Conservation (phyloP, 35 echinoderm and acorn worm species). For the Apostichopus japonicus region DNA sequence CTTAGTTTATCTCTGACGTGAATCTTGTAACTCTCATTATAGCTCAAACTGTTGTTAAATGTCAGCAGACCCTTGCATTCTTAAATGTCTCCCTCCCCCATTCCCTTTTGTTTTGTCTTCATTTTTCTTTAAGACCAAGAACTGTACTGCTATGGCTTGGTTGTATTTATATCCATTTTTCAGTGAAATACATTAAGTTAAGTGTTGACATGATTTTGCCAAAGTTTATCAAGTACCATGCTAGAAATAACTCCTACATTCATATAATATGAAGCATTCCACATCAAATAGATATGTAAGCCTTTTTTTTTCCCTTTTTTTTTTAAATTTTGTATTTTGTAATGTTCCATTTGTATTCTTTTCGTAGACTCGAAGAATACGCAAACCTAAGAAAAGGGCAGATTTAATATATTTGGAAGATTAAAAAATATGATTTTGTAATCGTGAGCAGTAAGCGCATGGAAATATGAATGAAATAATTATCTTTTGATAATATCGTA, state of each 20-base stretch:
- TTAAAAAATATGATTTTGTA: not conserved
- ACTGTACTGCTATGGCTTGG: too few species aligned
- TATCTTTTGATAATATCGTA: not conserved
- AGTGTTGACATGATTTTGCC: not conserved
- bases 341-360: not conserved
- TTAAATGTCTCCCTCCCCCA: too few species aligned
- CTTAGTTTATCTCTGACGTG: too few species aligned
- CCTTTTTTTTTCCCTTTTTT: not conserved
- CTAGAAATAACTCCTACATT: constrained; percentile 20
- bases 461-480: not conserved
- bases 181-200: too few species aligned
- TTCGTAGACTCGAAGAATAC: not conserved
- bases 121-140: too few species aligned
- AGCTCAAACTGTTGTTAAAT: too few species aligned
- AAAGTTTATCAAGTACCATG: not conserved
- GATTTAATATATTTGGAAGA: not conserved
- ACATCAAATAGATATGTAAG: too few species aligned
- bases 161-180: too few species aligned
- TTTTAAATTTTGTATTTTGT: not conserved
- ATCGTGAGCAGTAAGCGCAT: not conserved
- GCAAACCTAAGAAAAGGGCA: not conserved
- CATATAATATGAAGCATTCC: constrained; percentile 4
- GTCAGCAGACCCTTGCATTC: too few species aligned
- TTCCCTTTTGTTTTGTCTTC: too few species aligned
- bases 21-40: too few species aligned